These are phyloP conservation scores for Myotis planiceps DNA, from an alignment of 2,797 vertebrate species.

Conservation along the genomic window DNA sequence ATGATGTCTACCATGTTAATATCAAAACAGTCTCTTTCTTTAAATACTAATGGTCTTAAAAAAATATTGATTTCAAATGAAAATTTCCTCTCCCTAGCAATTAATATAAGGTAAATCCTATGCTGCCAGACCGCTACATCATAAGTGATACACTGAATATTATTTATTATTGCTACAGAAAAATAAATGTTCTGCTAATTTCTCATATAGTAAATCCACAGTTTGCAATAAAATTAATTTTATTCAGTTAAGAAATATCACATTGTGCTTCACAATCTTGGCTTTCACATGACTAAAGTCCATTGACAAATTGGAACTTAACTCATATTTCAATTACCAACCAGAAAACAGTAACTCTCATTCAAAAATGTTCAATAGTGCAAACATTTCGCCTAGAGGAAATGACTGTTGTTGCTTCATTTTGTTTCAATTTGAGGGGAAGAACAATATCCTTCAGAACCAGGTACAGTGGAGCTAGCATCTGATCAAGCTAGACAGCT, in stretches of 20 bases:
- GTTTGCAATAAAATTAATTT: not conserved
- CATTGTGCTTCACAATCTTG: not conserved
- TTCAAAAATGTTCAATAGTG: not conserved
- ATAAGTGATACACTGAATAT: not conserved
- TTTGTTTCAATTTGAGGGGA: not conserved
- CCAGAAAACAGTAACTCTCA: not conserved
- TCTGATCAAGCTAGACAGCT: not conserved
- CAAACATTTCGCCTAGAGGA: not conserved
- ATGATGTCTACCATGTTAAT: not conserved
- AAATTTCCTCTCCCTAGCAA: not conserved
- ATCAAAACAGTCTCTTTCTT: not conserved
- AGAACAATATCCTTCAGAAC: not conserved
- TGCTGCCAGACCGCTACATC: not conserved
- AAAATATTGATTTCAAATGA: conserved; percentile 30
- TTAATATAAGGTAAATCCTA: not conserved
- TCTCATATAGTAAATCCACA: not conserved
- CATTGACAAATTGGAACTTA: not conserved
- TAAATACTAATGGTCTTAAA: not conserved
- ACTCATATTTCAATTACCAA: not conserved
- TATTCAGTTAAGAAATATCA: not conserved
- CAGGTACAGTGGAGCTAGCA: not conserved
- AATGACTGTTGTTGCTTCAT: not conserved
- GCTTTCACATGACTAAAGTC: not conserved
- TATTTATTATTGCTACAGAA: conserved; percentile 21
- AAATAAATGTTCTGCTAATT: conserved; percentile 9